Base-by-base conservation (phyloP, 1,140 invertebrate genomes). In the Lasioglossum baleicum region DNA sequence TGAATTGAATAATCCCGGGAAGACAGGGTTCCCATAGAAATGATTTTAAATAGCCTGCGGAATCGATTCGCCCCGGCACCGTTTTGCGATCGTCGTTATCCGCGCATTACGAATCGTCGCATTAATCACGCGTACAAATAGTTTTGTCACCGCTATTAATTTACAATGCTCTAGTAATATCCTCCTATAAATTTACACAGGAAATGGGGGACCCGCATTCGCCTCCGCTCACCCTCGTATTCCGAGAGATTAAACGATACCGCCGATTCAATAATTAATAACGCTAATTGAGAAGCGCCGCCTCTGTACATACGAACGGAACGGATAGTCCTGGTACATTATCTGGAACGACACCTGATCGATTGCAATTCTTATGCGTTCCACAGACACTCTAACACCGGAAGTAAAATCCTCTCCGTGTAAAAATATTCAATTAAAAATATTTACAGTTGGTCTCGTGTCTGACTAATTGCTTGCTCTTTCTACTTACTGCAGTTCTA, bases 81-180 rank as follows among this genome's bases (percentile, higher is more conserved):
- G n/a, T 31, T 56, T 71, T 8, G 15, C 11, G 10, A 64, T 53
- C 42, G 48, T 70, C 11, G 67, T 78, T 78, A 78, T 72, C 60
- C 40, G 31, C 58, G 60, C 40, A 65, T 78, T 78, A 65, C 60
- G 75, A 64, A 72, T 64, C 60, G 44, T 10, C 17, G 17, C 69
- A 61, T 78, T 72, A 72, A 78, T 78, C 75, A 72, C n/a, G 7
- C 31, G 31, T 44, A 44, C 75, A 72, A 78, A 78, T 78, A 78
- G 75, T 78, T 78, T 72, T 72, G 75, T 78, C 60, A 20, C 60
- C 35, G 75, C 68, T 78, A 78, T 72, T 78, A 72, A 78, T 78
- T 78, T 78, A 72, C 61, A 72, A 72, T 72, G 75, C 69, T 63
- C 48, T 56, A 26, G 60, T 53, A 78, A 72, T 72, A 78, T 56